Base-by-base conservation (phyloP, 2,113 vertebrate species). In the Hemibates koningsi region DNA sequence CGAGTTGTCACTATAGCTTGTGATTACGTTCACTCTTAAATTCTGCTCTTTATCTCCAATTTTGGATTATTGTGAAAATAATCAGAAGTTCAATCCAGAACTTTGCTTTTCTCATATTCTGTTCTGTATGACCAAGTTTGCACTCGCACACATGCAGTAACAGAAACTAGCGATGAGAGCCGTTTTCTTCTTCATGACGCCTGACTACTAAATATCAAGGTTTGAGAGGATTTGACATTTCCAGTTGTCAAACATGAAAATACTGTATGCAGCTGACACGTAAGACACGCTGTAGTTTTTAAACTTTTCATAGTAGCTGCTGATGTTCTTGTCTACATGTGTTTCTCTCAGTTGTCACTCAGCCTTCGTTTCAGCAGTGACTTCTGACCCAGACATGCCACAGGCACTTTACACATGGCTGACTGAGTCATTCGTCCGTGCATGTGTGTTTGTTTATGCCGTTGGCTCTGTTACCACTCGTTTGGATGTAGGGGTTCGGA, bases 361-460 rank as follows among this genome's bases (percentile, higher is more conserved):
- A 41, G 73, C 48, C 82, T 88, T 93, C 63, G 82, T 78, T 83
- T 86, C 85, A 66, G n/a, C 54, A 19, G 50, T 45, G 85, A 84
- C 79, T 63, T 91, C 48, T 90, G 79, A 88, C 90, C 92, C 80
- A 38, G 27, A 78, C 54, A 34, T 52, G 73, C 89, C 79, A 36
- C 56, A 5, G 81, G 81, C 80, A 19, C 76, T 66, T 59, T 76
- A 38, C 88, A 91, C 90, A 84, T 87, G 88, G 83, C 82, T 86
- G 86, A 88, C 41, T n/a, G 2, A 86, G 36, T 80, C 89, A 89
- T 78, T 59, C 81, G 66, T 83, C 36, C 11, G 1, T 89, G 57
- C 63, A 24, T 78, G 57, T 36, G 83, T n/a, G 66, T 16, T 9
- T 45, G 56, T 82, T 56, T 68, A 50, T 29, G 80, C 66, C 11